Conservation (phyloP, 2,113 vertebrate genomes). For the Menidia beryllina region DNA sequence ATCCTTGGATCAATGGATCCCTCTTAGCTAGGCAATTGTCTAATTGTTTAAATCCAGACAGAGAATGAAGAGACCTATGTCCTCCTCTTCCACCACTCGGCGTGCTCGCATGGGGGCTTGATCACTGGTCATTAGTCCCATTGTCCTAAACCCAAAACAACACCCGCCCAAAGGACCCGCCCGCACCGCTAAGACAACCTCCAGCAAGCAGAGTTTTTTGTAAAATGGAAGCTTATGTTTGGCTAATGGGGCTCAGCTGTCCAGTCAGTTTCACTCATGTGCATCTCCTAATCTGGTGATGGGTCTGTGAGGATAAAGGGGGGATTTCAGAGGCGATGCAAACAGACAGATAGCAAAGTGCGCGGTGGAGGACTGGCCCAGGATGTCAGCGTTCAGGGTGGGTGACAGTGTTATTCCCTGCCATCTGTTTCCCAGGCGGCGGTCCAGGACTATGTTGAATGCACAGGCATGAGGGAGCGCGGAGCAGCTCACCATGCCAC, state of each 20-base stretch:
- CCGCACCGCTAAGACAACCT: constrained; percentile 32
- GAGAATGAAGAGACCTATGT: constrained; percentile 24
- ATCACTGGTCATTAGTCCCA: constrained; percentile 42
- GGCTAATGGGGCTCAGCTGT: constrained; percentile 73
- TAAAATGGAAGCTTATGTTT: constrained; percentile 70
- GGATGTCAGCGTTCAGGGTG: constrained; percentile 76
- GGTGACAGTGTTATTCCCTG: constrained; percentile 78
- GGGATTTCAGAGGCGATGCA: constrained; percentile 62
- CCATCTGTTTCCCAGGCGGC: constrained; percentile 83
- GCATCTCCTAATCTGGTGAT: constrained; percentile 74
- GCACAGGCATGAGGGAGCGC: constrained; percentile 57
- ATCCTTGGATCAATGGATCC: constrained; percentile 64
- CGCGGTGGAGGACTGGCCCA: constrained; percentile 66
- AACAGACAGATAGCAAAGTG: constrained; percentile 70
- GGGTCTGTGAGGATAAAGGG: constrained; percentile 61
- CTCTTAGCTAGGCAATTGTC: constrained; percentile 73
- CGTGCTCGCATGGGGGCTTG: constrained; percentile 24
- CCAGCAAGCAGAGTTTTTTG: constrained; percentile 32
- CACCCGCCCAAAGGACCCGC: constrained; percentile 15
- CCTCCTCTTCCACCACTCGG: constrained; percentile 35
- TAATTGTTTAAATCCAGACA: constrained; percentile 76
- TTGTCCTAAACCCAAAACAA: constrained; percentile 43
- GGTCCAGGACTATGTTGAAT: constrained; percentile 70
- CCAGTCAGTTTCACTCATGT: constrained; percentile 72
- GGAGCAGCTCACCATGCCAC: constrained; percentile 54